A percentile compares a stretch with the other conserved stretches of the same genome.
Conservation (phyloP, 2,888 invertebrate genomes). For the Erynnis tages region DNA sequence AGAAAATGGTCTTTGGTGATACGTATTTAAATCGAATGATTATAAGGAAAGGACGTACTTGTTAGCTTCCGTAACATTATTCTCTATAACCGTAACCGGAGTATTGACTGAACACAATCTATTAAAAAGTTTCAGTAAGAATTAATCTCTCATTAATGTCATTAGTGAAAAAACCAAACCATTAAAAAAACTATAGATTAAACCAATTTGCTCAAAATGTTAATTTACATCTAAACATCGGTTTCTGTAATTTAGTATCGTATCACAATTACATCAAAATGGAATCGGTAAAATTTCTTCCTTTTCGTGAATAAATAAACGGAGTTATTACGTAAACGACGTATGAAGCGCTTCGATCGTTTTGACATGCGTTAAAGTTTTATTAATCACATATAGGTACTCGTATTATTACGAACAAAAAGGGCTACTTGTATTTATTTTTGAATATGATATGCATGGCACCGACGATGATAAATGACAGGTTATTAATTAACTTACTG, state of each 20-base stretch:
- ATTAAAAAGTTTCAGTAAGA: no score
- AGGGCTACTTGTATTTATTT: slow-evolving; percentile 38
- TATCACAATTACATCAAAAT: neutral
- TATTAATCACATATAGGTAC: slow-evolving; percentile 45
- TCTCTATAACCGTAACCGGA: slow-evolving; percentile 33
- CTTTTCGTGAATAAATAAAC: slow-evolving; percentile 20
- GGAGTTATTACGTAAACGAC: slow-evolving; percentile 18
- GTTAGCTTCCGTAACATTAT: no score
- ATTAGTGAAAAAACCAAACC: no score
- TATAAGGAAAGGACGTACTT: no score
- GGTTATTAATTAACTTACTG: slow-evolving; percentile 53
- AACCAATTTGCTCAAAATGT: no score
- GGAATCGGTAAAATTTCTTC: slow-evolving; percentile 11
- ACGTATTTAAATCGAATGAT: no score
- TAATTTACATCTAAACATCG: neutral
- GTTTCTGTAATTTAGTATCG: neutral
- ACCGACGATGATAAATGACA: slow-evolving; percentile 50
- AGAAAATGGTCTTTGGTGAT: slow-evolving; percentile 2
- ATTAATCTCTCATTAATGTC: no score
- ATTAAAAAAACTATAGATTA: no score
- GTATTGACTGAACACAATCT: slow-evolving; percentile 53
- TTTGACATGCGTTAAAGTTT: slow-evolving; percentile 44
- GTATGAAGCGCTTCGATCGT: slow-evolving; percentile 37
- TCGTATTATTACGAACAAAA: slow-evolving; percentile 40
- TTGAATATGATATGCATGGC: slow-evolving; percentile 38